phyloP scores from a whole-genome alignment of 2,797 vertebrate species.

The Peromyscus melanophrys region DNA sequence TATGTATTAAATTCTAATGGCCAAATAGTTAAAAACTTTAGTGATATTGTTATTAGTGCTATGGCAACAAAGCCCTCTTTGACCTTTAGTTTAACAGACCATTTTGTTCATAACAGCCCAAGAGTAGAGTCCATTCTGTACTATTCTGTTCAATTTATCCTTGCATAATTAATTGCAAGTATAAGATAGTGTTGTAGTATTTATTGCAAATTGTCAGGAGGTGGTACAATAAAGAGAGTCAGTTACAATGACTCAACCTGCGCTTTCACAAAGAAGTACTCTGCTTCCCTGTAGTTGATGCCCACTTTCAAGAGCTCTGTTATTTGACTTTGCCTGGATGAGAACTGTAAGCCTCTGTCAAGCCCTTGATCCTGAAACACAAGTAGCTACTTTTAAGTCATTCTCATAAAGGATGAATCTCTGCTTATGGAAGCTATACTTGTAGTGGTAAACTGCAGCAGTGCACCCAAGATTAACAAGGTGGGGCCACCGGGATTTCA shows the following conservation, averaged over 20 bases:
- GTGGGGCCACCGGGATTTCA: slow-evolving; percentile 52
- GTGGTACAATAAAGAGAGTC: neutral
- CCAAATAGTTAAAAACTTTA: slow-evolving; percentile 30
- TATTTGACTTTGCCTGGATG: neutral
- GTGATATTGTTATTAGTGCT: slow-evolving; percentile 15
- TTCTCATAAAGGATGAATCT: slow-evolving; percentile 64
- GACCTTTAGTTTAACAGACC: slow-evolving; percentile 41
- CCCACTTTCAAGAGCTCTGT: neutral
- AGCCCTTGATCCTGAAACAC: slow-evolving; percentile 19
- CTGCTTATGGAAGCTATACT: slow-evolving; percentile 49
- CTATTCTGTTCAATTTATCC: slow-evolving; percentile 35
- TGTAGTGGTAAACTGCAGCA: slow-evolving; percentile 40
- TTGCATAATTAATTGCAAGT: slow-evolving; percentile 61
- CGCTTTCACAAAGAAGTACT: neutral
- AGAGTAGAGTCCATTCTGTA: neutral
- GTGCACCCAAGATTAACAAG: slow-evolving; percentile 70
- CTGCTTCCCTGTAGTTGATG: neutral
- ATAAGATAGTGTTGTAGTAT: neutral
- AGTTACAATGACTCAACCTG: neutral
- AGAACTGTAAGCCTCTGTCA: slow-evolving; percentile 36
- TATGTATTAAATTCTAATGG: slow-evolving; percentile 48
- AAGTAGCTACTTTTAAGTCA: slow-evolving; percentile 17
- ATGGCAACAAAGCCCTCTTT: slow-evolving; percentile 38
- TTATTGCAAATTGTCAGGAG: neutral
- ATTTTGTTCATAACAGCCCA: slow-evolving; percentile 23